These are phyloP conservation scores for Baronia brevicornis DNA, from an alignment of 2,888 invertebrate genomes.

Conservation along the genomic window DNA sequence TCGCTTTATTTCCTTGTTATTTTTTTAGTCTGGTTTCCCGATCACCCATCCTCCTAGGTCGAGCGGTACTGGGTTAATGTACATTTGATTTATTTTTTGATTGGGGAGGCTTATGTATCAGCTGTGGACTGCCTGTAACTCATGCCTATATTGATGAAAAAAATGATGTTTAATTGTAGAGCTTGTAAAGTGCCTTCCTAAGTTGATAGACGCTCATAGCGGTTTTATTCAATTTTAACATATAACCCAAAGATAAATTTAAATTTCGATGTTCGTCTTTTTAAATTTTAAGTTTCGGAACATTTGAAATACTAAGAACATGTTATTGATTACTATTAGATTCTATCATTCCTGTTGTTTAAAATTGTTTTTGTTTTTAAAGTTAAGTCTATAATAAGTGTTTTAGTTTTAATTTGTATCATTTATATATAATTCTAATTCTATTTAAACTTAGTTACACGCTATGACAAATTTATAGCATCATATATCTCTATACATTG, in stretches of 20 bases:
- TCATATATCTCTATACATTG: slow-evolving; percentile 10
- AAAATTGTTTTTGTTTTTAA: slow-evolving; percentile 31
- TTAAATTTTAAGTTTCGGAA: background rate
- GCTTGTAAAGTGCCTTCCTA: slow-evolving; percentile 25
- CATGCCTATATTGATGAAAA: too few species aligned
- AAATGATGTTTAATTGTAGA: slow-evolving; percentile 17
- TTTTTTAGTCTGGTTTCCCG: too few species aligned
- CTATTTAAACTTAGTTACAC: slow-evolving; percentile 2
- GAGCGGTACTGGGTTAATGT: too few species aligned
- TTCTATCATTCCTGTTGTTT: slow-evolving; percentile 52
- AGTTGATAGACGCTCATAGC: too few species aligned
- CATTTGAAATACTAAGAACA: slow-evolving; percentile 1
- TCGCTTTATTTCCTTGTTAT: too few species aligned
- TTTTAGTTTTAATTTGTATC: slow-evolving; percentile 18
- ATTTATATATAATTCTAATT: slow-evolving; percentile 4
- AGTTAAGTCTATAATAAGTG: slow-evolving; percentile 17
- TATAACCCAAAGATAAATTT: slow-evolving; percentile 11
- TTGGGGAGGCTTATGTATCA: too few species aligned
- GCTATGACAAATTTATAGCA: slow-evolving; percentile 13
- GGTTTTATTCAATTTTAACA: background rate
- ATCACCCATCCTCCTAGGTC: too few species aligned
- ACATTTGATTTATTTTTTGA: too few species aligned
- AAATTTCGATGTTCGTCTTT: slow-evolving; percentile 6
- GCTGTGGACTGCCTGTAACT: too few species aligned
- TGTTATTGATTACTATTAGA: slow-evolving; percentile 11